Percentiles rank a stretch among this genome's conserved stretches.
phyloP scores from a whole-genome alignment of 2,113 vertebrate genomes.

The Paradisaea rubra region DNA sequence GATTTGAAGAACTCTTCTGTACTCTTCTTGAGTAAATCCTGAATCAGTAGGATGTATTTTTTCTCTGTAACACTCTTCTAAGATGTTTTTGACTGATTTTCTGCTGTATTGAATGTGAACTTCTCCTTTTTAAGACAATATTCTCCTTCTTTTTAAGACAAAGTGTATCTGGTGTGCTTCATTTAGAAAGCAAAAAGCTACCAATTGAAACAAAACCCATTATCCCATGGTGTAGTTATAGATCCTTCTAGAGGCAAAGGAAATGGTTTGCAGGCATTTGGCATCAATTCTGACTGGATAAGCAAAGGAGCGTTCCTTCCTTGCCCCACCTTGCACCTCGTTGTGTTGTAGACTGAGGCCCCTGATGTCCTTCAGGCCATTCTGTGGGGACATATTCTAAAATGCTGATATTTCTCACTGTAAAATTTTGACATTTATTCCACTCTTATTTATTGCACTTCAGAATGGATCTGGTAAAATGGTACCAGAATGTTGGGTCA shows the following conservation, averaged over 20 bases:
- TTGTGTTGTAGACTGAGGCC: not conserved
- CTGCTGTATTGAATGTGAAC: not conserved
- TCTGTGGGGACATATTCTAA: not conserved
- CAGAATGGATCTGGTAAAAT: not conserved
- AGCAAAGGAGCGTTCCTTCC: not conserved
- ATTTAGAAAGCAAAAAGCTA: not conserved
- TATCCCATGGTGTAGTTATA: not conserved
- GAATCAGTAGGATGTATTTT: not conserved
- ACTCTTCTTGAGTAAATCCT: not conserved
- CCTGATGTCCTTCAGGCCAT: not conserved
- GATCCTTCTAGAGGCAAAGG: not conserved
- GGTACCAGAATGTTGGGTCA: not conserved
- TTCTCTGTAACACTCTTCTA: not conserved
- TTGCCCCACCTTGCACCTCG: not conserved
- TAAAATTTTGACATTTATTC: not conserved
- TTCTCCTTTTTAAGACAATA: not conserved
- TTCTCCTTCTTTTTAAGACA: not conserved
- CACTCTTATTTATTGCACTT: not conserved
- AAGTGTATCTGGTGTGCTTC: not conserved
- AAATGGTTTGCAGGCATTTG: not conserved
- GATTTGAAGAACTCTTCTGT: not conserved
- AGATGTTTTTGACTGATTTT: not conserved
- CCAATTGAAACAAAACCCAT: not conserved
- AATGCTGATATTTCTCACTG: not conserved
- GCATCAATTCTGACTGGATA: not conserved